phyloP scores from a whole-genome alignment of 2,113 vertebrate species.

The Esox niger region DNA sequence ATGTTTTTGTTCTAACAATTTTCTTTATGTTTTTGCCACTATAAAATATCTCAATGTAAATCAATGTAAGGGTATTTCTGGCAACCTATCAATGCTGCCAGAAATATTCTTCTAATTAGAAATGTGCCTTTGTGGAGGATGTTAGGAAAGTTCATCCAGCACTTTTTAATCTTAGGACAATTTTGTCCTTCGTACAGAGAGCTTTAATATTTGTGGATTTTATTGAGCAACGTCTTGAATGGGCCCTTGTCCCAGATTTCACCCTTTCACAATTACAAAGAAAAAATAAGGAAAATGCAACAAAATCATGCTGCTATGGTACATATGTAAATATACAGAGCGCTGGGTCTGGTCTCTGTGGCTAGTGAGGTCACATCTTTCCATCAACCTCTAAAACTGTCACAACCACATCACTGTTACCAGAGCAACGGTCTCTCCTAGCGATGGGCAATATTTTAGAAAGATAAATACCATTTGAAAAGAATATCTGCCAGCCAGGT shows the following conservation, averaged over 20 bases:
- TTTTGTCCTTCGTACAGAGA: background rate
- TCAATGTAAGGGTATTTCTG: too few relatives aligned
- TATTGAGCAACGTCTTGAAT: background rate
- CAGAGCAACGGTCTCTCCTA: slow-evolving; percentile 9
- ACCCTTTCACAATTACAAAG: too few relatives aligned
- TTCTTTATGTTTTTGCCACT: background rate
- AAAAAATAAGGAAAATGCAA: background rate
- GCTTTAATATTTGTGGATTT: background rate
- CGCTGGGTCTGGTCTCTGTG: background rate
- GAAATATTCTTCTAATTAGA: background rate
- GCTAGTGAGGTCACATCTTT: slow-evolving; percentile 19
- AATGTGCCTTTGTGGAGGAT: background rate
- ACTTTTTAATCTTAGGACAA: background rate
- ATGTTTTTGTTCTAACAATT: too few relatives aligned
- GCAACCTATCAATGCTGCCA: background rate
- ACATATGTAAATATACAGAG: background rate
- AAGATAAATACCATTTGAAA: slow-evolving; percentile 34
- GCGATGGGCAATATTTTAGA: slow-evolving; percentile 19
- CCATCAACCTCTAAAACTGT: slow-evolving; percentile 7
- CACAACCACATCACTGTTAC: slow-evolving; percentile 19
- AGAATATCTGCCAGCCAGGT: slow-evolving; percentile 16
- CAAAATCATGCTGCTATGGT: background rate
- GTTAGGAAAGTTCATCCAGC: background rate
- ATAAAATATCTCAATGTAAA: background rate
- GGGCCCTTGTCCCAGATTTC: background rate